A percentile compares a stretch with the other conserved stretches of the same genome.
Evolutionary conservation across 2,888 invertebrate species (phyloP).

Genomic region (Plagodis pulveraria): DNA sequence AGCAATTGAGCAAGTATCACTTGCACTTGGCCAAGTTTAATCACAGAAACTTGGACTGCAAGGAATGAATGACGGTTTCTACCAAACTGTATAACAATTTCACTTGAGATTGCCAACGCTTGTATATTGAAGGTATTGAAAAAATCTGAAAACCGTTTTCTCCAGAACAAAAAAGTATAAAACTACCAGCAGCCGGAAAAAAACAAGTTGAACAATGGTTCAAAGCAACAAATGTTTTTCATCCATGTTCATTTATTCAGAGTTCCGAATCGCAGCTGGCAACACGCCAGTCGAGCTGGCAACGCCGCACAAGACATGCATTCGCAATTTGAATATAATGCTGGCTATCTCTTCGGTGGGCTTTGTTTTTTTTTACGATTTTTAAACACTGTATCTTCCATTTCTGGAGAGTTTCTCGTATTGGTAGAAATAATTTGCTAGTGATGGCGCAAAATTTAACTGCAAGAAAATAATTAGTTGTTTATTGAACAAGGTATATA

Average conservation of each 20-base stretch:
- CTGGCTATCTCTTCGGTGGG: constrained; percentile 4
- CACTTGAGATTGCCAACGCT: neutral
- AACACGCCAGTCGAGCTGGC: constrained; percentile 48
- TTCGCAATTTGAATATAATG: constrained; percentile 44
- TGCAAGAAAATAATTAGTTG: too few species aligned
- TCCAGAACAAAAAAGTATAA: constrained; percentile 7
- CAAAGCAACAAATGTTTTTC: constrained; percentile 61
- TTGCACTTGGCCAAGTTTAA: too few species aligned
- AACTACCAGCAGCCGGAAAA: constrained; percentile 9
- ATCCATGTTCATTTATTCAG: constrained; percentile 61
- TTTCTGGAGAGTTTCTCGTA: too few species aligned
- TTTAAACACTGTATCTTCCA: constrained; percentile 1
- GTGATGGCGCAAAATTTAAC: too few species aligned
- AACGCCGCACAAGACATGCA: constrained; percentile 40
- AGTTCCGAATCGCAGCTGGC: constrained; percentile 43
- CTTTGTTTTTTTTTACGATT: constrained; percentile 1
- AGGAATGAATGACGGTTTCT: too few species aligned
- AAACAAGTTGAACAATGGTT: constrained; percentile 41
- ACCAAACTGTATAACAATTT: too few species aligned
- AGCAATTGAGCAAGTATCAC: too few species aligned
- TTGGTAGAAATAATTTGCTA: too few species aligned
- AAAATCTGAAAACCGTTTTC: constrained; percentile 10
- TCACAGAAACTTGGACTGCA: too few species aligned
- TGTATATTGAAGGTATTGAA: constrained; percentile 17
- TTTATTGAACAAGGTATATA: too few species aligned